Percentiles rank a stretch among this genome's conserved stretches.
phyloP scores from a whole-genome alignment of 2,888 invertebrate genomes.

The Gasteruption jaculator region DNA sequence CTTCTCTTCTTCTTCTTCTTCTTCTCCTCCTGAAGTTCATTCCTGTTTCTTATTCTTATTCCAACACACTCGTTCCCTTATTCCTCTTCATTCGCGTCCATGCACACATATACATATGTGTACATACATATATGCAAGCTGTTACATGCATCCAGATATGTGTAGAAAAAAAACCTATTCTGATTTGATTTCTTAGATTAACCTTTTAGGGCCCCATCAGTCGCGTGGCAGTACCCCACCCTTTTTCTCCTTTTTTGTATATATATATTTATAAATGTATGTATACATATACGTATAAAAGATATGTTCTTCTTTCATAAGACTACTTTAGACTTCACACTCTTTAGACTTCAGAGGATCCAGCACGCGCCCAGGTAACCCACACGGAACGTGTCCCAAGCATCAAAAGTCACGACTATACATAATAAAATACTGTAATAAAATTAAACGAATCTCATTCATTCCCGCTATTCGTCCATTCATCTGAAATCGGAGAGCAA shows the following conservation, averaged over 20 bases:
- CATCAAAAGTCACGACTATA: too few species aligned
- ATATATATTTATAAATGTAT: too few species aligned
- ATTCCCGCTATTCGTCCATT: too few species aligned
- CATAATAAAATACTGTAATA: too few species aligned
- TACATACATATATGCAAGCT: too few species aligned
- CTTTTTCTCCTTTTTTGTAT: slow-evolving; percentile 13
- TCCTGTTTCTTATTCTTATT: too few species aligned
- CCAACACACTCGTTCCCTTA: slow-evolving; percentile 15
- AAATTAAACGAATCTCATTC: too few species aligned
- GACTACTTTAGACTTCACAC: slow-evolving; percentile 14
- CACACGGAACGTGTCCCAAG: too few species aligned
- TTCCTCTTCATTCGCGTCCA: slow-evolving; percentile 4
- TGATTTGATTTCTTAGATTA: slow-evolving; percentile 48
- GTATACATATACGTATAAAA: too few species aligned
- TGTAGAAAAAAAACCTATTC: slow-evolving; percentile 46
- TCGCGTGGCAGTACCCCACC: slow-evolving; percentile 38
- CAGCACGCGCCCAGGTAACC: slow-evolving; percentile 51
- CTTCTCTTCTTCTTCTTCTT: slow-evolving; percentile 28
- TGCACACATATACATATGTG: too few species aligned
- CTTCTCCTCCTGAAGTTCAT: slow-evolving; percentile 16
- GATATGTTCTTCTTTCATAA: slow-evolving; percentile 11
- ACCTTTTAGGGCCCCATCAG: slow-evolving; percentile 40
- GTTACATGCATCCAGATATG: too few species aligned
- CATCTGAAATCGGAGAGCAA: too few species aligned
- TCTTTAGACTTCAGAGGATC: slow-evolving; percentile 26